Evolutionary conservation across 2,797 vertebrate genomes (phyloP), one percentile per base, ranked within the genome.

Genomic region (Corythornis leucogaster): DNA sequence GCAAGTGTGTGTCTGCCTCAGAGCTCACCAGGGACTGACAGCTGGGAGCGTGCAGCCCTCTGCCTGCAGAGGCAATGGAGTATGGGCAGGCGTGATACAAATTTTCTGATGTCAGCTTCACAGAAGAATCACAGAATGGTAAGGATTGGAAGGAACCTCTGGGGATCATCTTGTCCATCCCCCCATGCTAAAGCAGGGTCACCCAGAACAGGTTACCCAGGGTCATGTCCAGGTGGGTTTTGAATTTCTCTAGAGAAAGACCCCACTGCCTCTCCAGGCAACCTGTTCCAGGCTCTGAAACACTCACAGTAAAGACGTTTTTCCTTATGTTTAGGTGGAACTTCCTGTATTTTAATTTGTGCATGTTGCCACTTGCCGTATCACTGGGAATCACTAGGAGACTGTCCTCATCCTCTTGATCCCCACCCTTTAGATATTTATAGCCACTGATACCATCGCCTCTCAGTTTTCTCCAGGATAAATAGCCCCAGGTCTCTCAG

Each of bases 41-140:
- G 89, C 93, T 79, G 74, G 67, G 67, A 84, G 63, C 28, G 3
- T 57, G 81, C 81, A 75, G 62, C 80, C 77, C 67, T 25, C 46
- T 16, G 61, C 28, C 61, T 76, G 54, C 25, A 11, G 57, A 76
- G 33, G 51, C 55, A 25, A 13, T 26, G 40, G 74, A 62, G 31
- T 18, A n/a, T 0, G 1, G n/a, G 57, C 77, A 45, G 62, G 48
- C 18, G 7, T 28, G 26, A 24, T 54, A n/a, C 0, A 19, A 21
- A 11, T 81, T 33, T 69, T 68, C 54, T 50, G 62, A 8, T 9
- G 12, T 80, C 3, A 7, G 2, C 25, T 55, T 80, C 54, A 31
- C 54, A 15, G 54, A 15, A 57, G 54, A 57, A 33, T 31, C n/a
- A 33, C 20, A 33, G 54, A 33, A 22, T 33, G n/a, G n/a, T 33